Conservation (phyloP, 2,113 vertebrate species). For the Gracilinanus agilis region DNA sequence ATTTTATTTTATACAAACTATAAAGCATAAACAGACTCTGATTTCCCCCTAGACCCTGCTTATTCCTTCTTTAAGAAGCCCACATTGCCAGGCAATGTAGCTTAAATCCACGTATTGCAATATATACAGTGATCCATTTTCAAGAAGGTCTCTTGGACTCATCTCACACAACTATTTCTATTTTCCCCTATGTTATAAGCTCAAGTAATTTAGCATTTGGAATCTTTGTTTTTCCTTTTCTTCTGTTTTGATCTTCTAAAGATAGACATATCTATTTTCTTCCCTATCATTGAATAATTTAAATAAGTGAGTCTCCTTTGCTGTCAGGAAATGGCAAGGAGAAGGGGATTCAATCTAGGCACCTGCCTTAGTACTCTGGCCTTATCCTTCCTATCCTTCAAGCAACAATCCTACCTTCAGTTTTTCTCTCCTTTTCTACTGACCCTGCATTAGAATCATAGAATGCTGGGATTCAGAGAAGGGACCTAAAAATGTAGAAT, state of each 20-base stretch:
- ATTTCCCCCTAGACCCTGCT: slow-evolving; percentile 82
- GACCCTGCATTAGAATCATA: neutral
- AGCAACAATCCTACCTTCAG: neutral
- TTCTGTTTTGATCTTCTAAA: slow-evolving; percentile 53
- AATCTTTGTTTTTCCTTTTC: slow-evolving; percentile 32
- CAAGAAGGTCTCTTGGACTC: neutral
- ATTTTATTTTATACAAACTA: slow-evolving; percentile 82
- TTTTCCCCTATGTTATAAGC: slow-evolving; percentile 66
- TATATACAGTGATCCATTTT: slow-evolving; percentile 34
- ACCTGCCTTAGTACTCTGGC: neutral
- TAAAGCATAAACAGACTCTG: slow-evolving; percentile 80
- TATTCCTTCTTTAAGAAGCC: slow-evolving; percentile 70
- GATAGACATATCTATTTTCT: slow-evolving; percentile 34
- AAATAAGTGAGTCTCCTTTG: slow-evolving; percentile 8
- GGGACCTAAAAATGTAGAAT: neutral
- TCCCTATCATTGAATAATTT: slow-evolving; percentile 29
- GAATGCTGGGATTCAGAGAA: neutral
- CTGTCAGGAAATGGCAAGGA: slow-evolving; percentile 38
- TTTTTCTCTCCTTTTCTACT: neutral
- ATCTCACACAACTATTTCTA: slow-evolving; percentile 16
- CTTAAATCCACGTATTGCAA: slow-evolving; percentile 49
- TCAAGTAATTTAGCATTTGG: slow-evolving; percentile 70
- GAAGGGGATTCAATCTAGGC: slow-evolving; percentile 13
- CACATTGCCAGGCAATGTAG: slow-evolving; percentile 53
- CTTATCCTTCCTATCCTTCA: neutral